Percentiles rank a stretch among this genome's conserved stretches.
Evolutionary conservation across 2,888 invertebrate species (phyloP).

Genomic region (Synanthedon andrenaeformis): DNA sequence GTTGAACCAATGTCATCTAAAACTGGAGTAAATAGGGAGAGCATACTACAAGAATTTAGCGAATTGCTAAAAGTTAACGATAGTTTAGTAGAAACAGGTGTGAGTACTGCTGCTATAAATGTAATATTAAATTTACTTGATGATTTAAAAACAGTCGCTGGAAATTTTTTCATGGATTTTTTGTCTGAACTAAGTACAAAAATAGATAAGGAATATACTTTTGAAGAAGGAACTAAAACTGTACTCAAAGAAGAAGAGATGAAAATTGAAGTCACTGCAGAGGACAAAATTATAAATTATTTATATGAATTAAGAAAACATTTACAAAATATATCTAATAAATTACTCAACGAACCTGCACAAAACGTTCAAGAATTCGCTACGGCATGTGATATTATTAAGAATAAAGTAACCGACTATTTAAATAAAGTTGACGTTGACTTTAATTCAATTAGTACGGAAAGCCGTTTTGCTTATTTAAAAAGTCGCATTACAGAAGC

Average conservation of each 20-base stretch:
- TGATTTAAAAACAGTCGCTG: constrained; percentile 12
- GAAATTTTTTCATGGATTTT: constrained; percentile 7
- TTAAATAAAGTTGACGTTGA: not conserved
- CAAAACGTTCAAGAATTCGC: not conserved
- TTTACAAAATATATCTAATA: constrained; percentile 8
- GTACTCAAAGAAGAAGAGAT: constrained; percentile 3
- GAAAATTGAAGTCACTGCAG: not conserved
- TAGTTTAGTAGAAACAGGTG: constrained; percentile 13
- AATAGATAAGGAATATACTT: not conserved
- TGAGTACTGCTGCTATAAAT: constrained; percentile 11
- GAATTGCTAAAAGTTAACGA: constrained; percentile 17
- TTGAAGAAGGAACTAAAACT: not conserved
- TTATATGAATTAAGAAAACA: constrained; percentile 16
- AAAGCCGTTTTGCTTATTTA: constrained; percentile 11
- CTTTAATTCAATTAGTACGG: constrained; percentile 2
- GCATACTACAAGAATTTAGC: constrained; percentile 6
- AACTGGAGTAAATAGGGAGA: too few species aligned
- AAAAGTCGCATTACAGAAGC: constrained; percentile 20
- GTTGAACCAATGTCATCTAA: too few species aligned
- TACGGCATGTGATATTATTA: not conserved
- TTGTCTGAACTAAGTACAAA: not conserved
- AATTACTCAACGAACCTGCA: not conserved
- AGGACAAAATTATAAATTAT: constrained; percentile 6
- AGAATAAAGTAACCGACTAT: not conserved
- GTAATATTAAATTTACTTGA: constrained; percentile 19